Percentiles rank a stretch among this genome's conserved stretches.
These are phyloP conservation scores for Psylliodes chrysocephalus DNA, from an alignment of 2,888 invertebrate genomes.

Conservation along the genomic window DNA sequence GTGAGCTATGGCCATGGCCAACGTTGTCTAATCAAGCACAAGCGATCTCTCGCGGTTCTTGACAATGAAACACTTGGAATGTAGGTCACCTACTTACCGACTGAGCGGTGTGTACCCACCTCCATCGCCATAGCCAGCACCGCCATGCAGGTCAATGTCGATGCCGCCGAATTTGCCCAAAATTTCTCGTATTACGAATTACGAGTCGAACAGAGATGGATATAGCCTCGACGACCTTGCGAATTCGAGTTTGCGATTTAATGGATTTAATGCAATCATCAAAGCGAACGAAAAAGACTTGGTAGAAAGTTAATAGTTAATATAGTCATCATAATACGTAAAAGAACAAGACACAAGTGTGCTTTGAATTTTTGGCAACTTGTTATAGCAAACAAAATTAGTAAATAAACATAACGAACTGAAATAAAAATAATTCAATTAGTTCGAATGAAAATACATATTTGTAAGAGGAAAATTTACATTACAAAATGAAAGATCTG, in stretches of 20 bases:
- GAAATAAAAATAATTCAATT: too few species aligned
- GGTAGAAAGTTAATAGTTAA: slow-evolving; percentile 1
- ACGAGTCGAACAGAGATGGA: slow-evolving; percentile 14
- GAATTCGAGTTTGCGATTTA: slow-evolving; percentile 9
- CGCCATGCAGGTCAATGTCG: slow-evolving; percentile 50
- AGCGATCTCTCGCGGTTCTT: slow-evolving; percentile 44
- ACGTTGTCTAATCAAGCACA: slow-evolving; percentile 11
- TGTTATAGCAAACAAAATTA: too few species aligned
- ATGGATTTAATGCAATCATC: neutral
- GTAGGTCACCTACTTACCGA: slow-evolving; percentile 54
- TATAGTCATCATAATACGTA: too few species aligned
- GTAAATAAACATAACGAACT: too few species aligned
- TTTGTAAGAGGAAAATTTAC: too few species aligned
- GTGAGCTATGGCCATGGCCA: slow-evolving; percentile 50
- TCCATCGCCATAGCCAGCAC: slow-evolving; percentile 11
- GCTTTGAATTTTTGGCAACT: too few species aligned
- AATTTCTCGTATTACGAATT: slow-evolving; percentile 16
- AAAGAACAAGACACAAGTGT: too few species aligned
- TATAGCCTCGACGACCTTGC: slow-evolving; percentile 16
- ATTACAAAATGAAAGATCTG: too few species aligned
- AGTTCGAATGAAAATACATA: too few species aligned
- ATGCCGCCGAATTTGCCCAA: slow-evolving; percentile 40
- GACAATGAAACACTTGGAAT: slow-evolving; percentile 55
- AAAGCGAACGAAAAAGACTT: neutral
- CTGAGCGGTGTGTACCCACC: slow-evolving; percentile 28